These are phyloP conservation scores for Amphiprion ocellaris DNA, from an alignment of 2,113 vertebrate genomes.

Conservation along the genomic window DNA sequence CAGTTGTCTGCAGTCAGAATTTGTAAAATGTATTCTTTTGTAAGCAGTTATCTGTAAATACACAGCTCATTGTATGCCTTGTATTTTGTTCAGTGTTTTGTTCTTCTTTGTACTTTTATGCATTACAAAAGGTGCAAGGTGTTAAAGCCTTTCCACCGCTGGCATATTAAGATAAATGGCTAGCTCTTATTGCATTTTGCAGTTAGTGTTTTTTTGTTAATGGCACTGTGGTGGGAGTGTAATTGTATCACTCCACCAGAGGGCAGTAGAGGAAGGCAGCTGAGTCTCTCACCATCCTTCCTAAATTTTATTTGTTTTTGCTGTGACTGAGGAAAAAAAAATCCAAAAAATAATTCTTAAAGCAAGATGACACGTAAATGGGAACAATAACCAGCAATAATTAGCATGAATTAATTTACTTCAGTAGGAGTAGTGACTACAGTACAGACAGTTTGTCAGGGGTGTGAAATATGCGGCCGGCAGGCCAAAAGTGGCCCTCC, in stretches of 20 bases:
- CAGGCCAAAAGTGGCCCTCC: too few relatives aligned
- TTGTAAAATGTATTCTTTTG: too few relatives aligned
- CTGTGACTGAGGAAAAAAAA: background rate
- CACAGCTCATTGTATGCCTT: background rate
- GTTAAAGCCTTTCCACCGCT: background rate
- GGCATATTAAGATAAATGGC: background rate
- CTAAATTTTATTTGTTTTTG: background rate
- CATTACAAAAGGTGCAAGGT: background rate
- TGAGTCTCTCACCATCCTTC: conserved; percentile 2
- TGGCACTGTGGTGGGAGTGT: background rate
- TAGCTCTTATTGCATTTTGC: background rate
- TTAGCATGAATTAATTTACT: too few relatives aligned
- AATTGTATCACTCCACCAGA: conserved; percentile 52
- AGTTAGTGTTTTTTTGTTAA: background rate
- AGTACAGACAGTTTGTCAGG: background rate
- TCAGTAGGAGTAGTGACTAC: background rate
- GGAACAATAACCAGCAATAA: background rate
- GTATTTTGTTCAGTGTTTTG: background rate
- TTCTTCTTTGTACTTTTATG: background rate
- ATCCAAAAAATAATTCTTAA: background rate
- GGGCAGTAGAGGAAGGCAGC: conserved; percentile 56
- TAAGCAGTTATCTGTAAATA: too few relatives aligned
- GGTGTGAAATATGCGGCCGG: too few relatives aligned
- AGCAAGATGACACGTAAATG: background rate
- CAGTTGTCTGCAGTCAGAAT: background rate